Conservation (phyloP, 2,113 vertebrate genomes). For the Gavia stellata region DNA sequence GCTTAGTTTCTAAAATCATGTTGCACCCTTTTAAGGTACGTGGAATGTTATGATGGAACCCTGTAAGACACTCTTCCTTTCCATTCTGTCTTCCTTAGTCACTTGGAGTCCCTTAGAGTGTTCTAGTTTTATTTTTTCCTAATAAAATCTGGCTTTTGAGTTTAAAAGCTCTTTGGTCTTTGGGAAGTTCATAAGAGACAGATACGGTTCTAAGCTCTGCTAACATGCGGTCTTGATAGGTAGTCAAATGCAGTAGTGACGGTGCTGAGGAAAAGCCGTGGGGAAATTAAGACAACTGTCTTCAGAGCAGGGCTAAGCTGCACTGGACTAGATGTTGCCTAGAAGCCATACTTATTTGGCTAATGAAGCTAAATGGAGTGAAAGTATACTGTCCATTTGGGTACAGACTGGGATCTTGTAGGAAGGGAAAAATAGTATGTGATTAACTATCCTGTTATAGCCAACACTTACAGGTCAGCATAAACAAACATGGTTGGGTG, state of each 20-base stretch:
- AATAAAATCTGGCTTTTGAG: neutral
- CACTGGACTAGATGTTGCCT: neutral
- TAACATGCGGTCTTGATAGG: neutral
- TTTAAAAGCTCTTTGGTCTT: neutral
- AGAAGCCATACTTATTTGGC: neutral
- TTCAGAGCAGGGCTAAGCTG: neutral
- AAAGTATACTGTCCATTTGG: neutral
- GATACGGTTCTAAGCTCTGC: neutral
- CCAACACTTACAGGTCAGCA: neutral
- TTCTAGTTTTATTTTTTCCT: neutral
- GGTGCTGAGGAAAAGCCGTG: neutral
- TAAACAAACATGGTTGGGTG: neutral
- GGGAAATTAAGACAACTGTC: neutral
- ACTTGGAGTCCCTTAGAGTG: neutral
- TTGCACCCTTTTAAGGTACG: neutral
- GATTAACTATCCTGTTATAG: neutral
- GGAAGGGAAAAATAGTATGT: neutral
- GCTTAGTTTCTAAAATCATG: neutral
- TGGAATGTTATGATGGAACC: neutral
- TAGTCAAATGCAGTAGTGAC: neutral
- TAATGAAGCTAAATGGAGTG: neutral
- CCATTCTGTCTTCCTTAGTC: neutral
- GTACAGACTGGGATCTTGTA: neutral
- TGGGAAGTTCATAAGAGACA: neutral
- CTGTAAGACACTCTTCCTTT: neutral